phyloP scores from a whole-genome alignment of 2,797 vertebrate genomes.

The Pogoniulus pusillus region DNA sequence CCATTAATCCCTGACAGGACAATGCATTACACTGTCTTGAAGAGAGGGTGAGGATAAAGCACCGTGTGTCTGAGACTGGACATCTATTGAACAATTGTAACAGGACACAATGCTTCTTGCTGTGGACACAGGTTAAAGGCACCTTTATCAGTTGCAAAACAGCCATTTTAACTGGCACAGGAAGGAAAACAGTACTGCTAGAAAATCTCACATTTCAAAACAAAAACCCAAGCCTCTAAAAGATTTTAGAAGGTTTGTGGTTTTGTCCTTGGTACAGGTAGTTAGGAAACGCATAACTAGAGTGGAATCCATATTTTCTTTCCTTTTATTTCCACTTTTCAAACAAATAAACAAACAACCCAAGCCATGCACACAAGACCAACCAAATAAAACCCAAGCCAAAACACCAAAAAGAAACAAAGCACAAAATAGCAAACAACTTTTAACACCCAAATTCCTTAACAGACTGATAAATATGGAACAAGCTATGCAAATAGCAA shows the following conservation, averaged over 20 bases:
- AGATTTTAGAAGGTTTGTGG: neutral
- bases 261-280: neutral
- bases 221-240: neutral
- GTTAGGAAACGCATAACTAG: neutral
- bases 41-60: conserved; percentile 25
- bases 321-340: too few relatives aligned
- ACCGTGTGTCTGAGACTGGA: conserved; percentile 21
- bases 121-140: neutral
- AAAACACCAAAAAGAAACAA: too few relatives aligned
- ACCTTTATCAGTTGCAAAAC: conserved; percentile 22
- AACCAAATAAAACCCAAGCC: too few relatives aligned
- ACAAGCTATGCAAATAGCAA: neutral
- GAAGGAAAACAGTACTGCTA: neutral
- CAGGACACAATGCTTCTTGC: neutral
- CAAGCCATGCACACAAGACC: too few relatives aligned
- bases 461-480: neutral
- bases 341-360: too few relatives aligned
- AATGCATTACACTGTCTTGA: conserved; percentile 17
- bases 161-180: neutral
- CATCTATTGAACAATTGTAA: neutral
- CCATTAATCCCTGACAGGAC: conserved; percentile 29
- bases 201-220: neutral
- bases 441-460: neutral
- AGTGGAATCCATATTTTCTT: neutral
- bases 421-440: neutral